Conservation (phyloP, 2,797 vertebrate genomes). For the Orientallactaga sibirica region DNA sequence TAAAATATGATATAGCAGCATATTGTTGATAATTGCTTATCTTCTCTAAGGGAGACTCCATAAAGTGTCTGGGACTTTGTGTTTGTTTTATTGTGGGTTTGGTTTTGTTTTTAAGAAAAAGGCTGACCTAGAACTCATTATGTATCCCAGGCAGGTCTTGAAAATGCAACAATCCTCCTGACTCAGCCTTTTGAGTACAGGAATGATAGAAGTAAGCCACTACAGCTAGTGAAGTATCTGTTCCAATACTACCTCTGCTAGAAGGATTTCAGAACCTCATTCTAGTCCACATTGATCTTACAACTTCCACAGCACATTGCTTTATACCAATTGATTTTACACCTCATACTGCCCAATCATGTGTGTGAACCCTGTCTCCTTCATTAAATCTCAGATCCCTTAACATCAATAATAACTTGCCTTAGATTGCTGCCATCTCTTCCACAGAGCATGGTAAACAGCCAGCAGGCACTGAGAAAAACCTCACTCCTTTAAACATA, state of each 20-base stretch:
- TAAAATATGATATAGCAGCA: slow-evolving; percentile 23
- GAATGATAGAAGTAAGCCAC: background rate
- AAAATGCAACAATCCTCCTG: background rate
- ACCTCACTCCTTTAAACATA: background rate
- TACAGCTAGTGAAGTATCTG: background rate
- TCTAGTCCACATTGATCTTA: background rate
- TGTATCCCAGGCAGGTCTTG: background rate
- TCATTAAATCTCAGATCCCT: background rate
- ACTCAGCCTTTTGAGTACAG: background rate
- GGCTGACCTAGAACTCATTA: background rate
- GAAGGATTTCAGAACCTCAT: slow-evolving; percentile 45
- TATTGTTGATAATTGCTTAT: background rate
- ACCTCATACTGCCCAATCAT: background rate
- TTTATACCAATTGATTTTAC: background rate
- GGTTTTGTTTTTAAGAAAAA: background rate
- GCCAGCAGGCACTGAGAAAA: background rate
- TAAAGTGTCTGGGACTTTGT: background rate
- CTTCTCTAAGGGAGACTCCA: background rate
- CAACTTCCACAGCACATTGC: slow-evolving; percentile 12
- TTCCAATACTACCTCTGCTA: background rate
- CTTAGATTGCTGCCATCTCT: background rate
- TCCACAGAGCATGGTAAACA: background rate
- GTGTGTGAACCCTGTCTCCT: background rate
- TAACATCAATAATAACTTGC: background rate
- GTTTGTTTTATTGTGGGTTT: background rate